Base-by-base conservation (phyloP, 2,113 vertebrate genomes). In the Barbus barbus region DNA sequence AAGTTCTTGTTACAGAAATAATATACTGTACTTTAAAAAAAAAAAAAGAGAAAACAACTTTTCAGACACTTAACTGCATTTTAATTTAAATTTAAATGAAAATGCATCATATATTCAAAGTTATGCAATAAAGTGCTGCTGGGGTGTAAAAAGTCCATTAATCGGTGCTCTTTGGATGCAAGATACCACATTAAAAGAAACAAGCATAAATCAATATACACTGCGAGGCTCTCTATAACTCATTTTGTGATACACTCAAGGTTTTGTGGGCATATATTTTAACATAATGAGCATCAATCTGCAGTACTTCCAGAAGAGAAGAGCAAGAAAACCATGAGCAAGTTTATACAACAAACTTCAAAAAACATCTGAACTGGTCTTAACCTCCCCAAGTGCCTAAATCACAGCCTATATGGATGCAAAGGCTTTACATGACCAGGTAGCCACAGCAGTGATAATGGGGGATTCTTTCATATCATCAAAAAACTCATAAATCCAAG, bases 31-130 rank as follows among this genome's bases (percentile, higher is more conserved):
- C 2, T 65, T 31, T 8, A 65, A 18, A 65, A 65, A 9, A 13
- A 13, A 13, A 0, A 3, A 46, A 13, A 2, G 1, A 3, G 4
- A 14, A 0, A 2, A 1, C 14, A 28, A 16, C 28, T 26, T 26
- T 26, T 1, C 0, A 5, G 60, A 26, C 7, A 14, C 13, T 63
- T 6, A 13, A 26, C 11, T 5, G 26, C 13, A 18, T 65, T 2
- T 18, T 33, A 67, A 9, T 67, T 33, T 16, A 16, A 20, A 67
- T n/a, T 33, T 7, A 67, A 33, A 18, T 65, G 14, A 33, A 65
- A 33, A 33, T 33, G 28, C 11, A 44, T 44, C 11, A 44, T 44
- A 44, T 9, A 11, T 11, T 44, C 31, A 33, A 33, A n/a, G n/a
- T n/a, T n/a, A n/a, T n/a, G n/a, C n/a, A n/a, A n/a, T n/a, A n/a